phyloP scores from a whole-genome alignment of 2,113 vertebrate species.

The Datnioides undecimradiatus region DNA sequence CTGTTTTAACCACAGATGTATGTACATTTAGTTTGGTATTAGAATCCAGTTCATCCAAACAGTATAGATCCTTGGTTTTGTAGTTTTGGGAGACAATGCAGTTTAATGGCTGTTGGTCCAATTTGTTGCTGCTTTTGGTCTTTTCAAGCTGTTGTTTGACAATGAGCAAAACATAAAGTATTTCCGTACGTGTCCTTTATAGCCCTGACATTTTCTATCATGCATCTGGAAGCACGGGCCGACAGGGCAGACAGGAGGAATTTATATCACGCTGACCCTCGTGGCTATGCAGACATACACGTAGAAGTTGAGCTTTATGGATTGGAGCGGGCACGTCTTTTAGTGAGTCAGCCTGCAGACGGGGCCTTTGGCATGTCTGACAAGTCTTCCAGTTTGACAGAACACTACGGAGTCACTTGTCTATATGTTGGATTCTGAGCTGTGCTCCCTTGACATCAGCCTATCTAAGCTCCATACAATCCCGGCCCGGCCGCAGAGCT shows the following conservation, averaged over 20 bases:
- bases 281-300: neutral
- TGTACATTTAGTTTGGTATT: neutral
- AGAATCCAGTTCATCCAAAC: neutral
- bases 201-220: neutral
- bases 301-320: neutral
- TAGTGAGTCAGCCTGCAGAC: neutral
- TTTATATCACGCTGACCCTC: neutral
- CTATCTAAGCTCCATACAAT: neutral
- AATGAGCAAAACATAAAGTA: neutral
- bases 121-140: neutral
- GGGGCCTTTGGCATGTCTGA: neutral
- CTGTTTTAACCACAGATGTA: neutral
- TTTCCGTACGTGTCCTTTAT: too few species aligned
- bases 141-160: neutral
- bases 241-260: neutral
- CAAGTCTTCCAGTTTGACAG: neutral
- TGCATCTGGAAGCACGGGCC: neutral
- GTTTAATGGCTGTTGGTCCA: neutral
- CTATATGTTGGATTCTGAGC: neutral
- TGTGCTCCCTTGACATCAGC: neutral
- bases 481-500: neutral
- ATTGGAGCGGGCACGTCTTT: neutral
- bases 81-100: neutral
- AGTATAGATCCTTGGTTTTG: neutral
- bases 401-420: neutral